Evolutionary conservation across 2,797 vertebrate species (phyloP).

Genomic region (Halcyon chelicuti): DNA sequence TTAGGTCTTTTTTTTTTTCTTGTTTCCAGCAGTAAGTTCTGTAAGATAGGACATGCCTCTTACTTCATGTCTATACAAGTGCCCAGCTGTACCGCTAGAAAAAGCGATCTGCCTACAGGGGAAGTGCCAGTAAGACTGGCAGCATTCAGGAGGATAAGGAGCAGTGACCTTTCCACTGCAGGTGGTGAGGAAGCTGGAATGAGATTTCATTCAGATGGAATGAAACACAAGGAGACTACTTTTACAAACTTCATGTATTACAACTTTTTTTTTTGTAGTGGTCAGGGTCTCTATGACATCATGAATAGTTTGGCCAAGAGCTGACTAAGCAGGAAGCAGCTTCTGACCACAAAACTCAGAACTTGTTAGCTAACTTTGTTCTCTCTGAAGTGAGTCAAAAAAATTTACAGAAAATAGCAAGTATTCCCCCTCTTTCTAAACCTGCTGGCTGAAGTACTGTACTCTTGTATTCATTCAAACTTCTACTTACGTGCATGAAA

Average conservation of each 20-base stretch:
- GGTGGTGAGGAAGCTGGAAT: background rate
- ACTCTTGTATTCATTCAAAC: background rate
- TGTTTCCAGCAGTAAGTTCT: slow-evolving; percentile 7
- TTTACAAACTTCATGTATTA: background rate
- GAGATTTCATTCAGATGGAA: background rate
- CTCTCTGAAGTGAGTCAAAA: background rate
- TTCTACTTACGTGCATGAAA: background rate
- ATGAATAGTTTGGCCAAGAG: background rate
- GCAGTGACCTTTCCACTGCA: background rate
- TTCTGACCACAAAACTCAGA: background rate
- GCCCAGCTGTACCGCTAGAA: background rate
- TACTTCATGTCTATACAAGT: slow-evolving; percentile 22
- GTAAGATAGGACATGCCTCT: background rate
- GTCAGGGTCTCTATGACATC: background rate
- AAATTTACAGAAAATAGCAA: background rate
- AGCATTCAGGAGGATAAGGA: background rate
- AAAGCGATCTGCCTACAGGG: background rate
- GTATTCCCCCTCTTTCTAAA: background rate
- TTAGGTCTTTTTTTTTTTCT: background rate
- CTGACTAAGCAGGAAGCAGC: background rate
- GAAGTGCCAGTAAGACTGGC: background rate
- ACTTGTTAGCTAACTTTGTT: background rate
- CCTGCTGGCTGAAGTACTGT: background rate
- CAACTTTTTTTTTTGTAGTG: background rate
- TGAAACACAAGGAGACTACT: background rate